Evolutionary conservation across 2,113 vertebrate species (phyloP).

Genomic region (Laticauda laticaudata): DNA sequence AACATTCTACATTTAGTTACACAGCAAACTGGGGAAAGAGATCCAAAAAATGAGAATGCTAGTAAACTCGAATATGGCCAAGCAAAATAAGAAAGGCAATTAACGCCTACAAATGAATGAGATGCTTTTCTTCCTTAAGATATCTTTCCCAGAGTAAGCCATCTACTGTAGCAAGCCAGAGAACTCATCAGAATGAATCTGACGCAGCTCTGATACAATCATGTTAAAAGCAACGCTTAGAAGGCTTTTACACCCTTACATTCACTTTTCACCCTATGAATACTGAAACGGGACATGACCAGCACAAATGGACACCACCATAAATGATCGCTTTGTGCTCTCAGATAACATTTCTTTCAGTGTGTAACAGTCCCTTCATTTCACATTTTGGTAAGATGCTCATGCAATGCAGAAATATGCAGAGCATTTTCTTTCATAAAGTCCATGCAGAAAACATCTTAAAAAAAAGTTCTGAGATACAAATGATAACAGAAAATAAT

Average conservation of each 20-base stretch:
- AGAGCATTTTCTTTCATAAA: slow-evolving; percentile 92
- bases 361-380: slow-evolving; percentile 89
- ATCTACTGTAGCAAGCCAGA: slow-evolving; percentile 63
- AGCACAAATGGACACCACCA: slow-evolving; percentile 86
- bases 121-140: slow-evolving; percentile 69
- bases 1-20: slow-evolving; percentile 72
- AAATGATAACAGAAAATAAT: slow-evolving; percentile 80
- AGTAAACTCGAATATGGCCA: slow-evolving; percentile 84
- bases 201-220: slow-evolving; percentile 70
- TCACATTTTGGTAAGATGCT: slow-evolving; percentile 85
- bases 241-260: slow-evolving; percentile 77
- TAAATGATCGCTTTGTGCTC: slow-evolving; percentile 79
- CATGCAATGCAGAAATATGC: slow-evolving; percentile 81
- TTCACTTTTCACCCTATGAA: slow-evolving; percentile 79
- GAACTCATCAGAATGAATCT: slow-evolving; percentile 65
- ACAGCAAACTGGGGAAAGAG: slow-evolving; percentile 87
- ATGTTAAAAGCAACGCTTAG: slow-evolving; percentile 68
- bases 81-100: slow-evolving; percentile 73
- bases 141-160: slow-evolving; percentile 69
- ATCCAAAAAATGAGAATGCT: slow-evolving; percentile 79
- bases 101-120: slow-evolving; percentile 82
- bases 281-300: slow-evolving; percentile 82
- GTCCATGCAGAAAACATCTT: slow-evolving; percentile 86
- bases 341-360: slow-evolving; percentile 82
- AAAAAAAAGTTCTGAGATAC: slow-evolving; percentile 81